Evolutionary conservation across 2,797 vertebrate species (phyloP).

Genomic region (Hemibagrus guttatus): DNA sequence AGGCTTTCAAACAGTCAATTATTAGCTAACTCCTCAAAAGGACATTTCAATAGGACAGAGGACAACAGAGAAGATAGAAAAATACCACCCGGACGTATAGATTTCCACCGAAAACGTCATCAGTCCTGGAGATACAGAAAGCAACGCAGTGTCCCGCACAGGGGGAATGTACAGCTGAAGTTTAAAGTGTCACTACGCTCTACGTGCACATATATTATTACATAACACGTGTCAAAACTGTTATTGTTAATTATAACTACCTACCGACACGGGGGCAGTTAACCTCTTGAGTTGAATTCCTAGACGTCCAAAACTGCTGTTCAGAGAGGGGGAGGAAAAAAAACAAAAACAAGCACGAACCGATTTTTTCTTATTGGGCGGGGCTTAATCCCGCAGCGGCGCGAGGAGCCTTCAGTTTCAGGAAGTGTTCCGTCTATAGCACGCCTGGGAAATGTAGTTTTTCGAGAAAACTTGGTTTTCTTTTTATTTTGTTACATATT

Average conservation of each 20-base stretch:
- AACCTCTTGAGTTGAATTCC: constrained; percentile 13
- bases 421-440: background rate
- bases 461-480: background rate
- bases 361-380: background rate
- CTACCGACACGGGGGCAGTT: background rate
- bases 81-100: background rate
- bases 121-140: too few relatives aligned
- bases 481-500: background rate
- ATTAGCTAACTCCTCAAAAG: background rate
- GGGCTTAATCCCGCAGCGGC: background rate
- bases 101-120: background rate
- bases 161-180: background rate
- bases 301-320: background rate
- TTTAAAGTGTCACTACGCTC: background rate
- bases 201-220: background rate
- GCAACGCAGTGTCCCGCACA: background rate
- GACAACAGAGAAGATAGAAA: background rate
- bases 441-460: constrained; percentile 18
- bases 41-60: background rate
- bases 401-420: background rate
- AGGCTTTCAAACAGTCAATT: background rate
- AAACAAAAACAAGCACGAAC: background rate
- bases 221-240: background rate
- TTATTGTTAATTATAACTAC: background rate
- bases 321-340: too few relatives aligned